These are phyloP conservation scores for Mus spretus DNA, from an alignment of 2,797 vertebrate genomes.

Conservation along the genomic window DNA sequence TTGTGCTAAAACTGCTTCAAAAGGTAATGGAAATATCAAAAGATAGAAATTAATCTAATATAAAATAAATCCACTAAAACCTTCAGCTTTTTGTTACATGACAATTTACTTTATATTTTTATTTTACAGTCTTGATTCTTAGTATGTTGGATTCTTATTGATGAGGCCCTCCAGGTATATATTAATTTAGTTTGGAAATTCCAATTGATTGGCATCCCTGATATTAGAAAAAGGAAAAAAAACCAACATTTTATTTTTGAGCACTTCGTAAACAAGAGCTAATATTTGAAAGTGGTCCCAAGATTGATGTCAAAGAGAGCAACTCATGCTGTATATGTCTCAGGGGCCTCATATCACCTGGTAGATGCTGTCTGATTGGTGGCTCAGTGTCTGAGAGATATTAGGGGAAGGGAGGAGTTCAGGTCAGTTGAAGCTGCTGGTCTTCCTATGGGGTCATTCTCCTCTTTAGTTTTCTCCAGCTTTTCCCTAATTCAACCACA, in stretches of 20 bases:
- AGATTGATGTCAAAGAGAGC: background rate
- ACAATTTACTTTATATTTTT: background rate
- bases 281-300: slow-evolving; percentile 50
- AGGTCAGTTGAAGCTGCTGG: background rate
- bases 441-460: background rate
- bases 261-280: background rate
- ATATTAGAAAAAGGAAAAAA: background rate
- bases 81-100: slow-evolving; percentile 14
- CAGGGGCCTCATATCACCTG: background rate
- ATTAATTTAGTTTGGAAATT: slow-evolving; percentile 44
- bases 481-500: background rate
- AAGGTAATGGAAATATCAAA: background rate
- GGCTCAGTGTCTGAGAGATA: background rate
- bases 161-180: background rate
- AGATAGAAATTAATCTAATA: background rate
- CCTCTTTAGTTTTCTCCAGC: background rate
- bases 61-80: background rate
- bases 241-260: background rate
- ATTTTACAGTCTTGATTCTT: slow-evolving; percentile 13
- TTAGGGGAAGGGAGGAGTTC: background rate
- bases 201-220: background rate
- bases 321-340: background rate
- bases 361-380: background rate
- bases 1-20: background rate
- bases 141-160: slow-evolving; percentile 41